Evolutionary conservation across 2,888 invertebrate genomes (phyloP).

Genomic region (Lithophane socia): DNA sequence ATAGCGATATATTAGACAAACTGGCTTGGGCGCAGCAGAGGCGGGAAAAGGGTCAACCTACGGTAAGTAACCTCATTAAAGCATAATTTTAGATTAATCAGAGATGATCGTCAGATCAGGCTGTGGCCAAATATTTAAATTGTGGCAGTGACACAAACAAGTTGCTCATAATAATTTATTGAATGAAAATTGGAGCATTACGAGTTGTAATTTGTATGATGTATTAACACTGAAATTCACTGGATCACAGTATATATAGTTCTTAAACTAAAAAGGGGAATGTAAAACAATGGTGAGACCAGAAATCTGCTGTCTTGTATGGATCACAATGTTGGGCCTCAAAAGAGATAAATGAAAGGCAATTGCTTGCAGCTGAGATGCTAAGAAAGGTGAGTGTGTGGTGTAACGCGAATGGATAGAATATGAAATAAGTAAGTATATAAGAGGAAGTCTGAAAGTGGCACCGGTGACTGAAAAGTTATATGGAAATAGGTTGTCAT

Average conservation of each 20-base stretch:
- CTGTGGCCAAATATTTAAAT: neutral
- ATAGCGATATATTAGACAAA: slow-evolving; percentile 92
- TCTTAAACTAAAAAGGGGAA: no score
- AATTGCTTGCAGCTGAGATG: no score
- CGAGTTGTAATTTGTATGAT: neutral
- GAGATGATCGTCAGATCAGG: neutral
- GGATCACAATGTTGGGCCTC: neutral
- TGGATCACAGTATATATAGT: no score
- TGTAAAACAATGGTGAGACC: no score
- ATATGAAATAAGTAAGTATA: no score
- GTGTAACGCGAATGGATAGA: no score
- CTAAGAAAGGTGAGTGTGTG: no score
- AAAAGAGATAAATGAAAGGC: neutral
- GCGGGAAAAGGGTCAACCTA: slow-evolving; percentile 92
- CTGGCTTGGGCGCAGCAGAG: slow-evolving; percentile 93
- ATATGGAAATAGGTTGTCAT: neutral
- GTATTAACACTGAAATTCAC: no score
- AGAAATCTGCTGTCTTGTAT: no score
- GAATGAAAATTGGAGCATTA: neutral
- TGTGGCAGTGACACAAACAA: neutral
- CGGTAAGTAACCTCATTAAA: slow-evolving; percentile 88
- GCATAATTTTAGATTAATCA: neutral
- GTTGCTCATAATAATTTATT: neutral
- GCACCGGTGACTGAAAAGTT: neutral
- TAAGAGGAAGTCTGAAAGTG: no score